Percentiles rank a stretch among this genome's conserved stretches.
These are phyloP conservation scores for Botia kubotai DNA, from an alignment of 2,797 vertebrate genomes.

Conservation along the genomic window DNA sequence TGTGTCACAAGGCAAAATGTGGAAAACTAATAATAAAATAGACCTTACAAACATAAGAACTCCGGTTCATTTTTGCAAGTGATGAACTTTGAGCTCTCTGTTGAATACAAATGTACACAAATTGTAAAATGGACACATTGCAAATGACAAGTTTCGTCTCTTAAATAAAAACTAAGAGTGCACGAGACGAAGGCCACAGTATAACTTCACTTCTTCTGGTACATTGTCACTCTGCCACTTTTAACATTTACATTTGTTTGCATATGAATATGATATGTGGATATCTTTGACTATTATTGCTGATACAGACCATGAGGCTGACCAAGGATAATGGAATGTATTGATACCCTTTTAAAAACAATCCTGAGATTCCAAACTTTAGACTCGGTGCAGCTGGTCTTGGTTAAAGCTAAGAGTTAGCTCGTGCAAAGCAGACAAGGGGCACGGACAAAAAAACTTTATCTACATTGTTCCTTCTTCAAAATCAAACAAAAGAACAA, in stretches of 20 bases:
- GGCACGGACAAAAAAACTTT: slow-evolving; percentile 60
- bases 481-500: slow-evolving; percentile 54
- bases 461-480: slow-evolving; percentile 55
- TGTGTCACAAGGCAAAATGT: slow-evolving; percentile 58
- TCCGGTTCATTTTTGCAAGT: slow-evolving; percentile 47
- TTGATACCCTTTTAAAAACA: slow-evolving; percentile 65
- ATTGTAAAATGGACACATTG: slow-evolving; percentile 23
- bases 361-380: slow-evolving; percentile 73
- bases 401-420: slow-evolving; percentile 72
- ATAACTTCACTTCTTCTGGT: slow-evolving; percentile 44
- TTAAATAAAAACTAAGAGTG: slow-evolving; percentile 55
- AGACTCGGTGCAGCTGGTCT: slow-evolving; percentile 60
- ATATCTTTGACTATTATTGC: slow-evolving; percentile 21
- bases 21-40: slow-evolving; percentile 11
- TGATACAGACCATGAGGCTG: not conserved
- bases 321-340: slow-evolving; percentile 52
- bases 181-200: slow-evolving; percentile 47
- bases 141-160: slow-evolving; percentile 45
- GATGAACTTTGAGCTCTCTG: slow-evolving; percentile 30
- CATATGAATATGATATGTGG: slow-evolving; percentile 30
- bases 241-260: slow-evolving; percentile 46
- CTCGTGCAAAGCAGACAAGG: slow-evolving; percentile 62
- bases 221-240: slow-evolving; percentile 57
- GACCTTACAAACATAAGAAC: slow-evolving; percentile 43
- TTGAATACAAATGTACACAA: slow-evolving; percentile 19